phyloP scores from a whole-genome alignment of 2,113 vertebrate genomes.

The Oncorhynchus keta region DNA sequence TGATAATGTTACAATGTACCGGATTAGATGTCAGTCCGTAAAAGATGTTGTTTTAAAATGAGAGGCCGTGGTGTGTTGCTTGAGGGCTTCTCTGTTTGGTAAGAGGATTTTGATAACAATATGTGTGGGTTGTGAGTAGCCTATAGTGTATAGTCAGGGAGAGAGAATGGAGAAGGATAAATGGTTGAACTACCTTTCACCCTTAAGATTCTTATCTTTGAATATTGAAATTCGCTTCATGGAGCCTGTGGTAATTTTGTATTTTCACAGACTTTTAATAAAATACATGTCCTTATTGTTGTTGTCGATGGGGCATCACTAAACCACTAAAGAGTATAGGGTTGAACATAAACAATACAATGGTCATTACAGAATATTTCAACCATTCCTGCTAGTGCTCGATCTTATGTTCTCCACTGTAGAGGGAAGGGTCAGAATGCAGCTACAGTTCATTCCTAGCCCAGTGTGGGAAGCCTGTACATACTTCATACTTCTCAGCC shows the following conservation, averaged over 20 bases:
- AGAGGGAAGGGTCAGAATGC: not conserved
- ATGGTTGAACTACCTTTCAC: no score
- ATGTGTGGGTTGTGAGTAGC: no score
- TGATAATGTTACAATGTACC: not conserved
- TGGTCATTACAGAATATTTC: no score
- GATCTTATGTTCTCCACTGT: not conserved
- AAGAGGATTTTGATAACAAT: not conserved
- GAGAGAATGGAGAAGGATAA: no score
- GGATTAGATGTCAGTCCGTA: not conserved
- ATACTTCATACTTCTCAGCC: not conserved
- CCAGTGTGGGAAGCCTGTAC: not conserved
- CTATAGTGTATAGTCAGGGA: no score
- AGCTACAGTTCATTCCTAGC: not conserved
- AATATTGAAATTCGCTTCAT: not conserved
- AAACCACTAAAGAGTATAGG: no score
- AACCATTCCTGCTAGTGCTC: no score
- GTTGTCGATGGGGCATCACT: no score
- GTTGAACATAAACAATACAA: no score
- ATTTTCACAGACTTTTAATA: no score
- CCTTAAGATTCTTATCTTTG: not conserved
- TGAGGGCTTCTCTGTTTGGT: not conserved
- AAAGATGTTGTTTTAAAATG: not conserved
- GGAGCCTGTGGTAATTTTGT: no score
- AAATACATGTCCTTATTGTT: no score
- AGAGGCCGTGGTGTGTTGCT: not conserved